Percentiles rank a stretch among this genome's conserved stretches.
These are phyloP conservation scores for Cepaea hortensis DNA, from an alignment of 2,888 invertebrate species.

Conservation along the genomic window DNA sequence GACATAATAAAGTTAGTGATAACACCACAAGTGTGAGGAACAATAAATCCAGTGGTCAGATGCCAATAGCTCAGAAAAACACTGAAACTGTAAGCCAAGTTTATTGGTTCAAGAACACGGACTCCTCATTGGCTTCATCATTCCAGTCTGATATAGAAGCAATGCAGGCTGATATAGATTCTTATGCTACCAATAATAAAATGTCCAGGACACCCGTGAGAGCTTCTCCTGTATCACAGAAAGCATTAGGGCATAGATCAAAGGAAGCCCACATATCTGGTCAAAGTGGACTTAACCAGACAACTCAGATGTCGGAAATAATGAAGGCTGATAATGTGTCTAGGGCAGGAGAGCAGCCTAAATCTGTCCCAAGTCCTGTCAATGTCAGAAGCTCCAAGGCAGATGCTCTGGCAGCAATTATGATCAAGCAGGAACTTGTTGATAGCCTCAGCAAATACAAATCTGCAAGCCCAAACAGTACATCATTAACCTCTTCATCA, in stretches of 20 bases:
- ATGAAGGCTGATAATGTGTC: neutral
- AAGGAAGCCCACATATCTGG: neutral
- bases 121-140: neutral
- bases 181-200: neutral
- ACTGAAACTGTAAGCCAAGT: slow-evolving; percentile 2
- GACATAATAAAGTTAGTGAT: neutral
- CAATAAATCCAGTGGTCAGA: neutral
- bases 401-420: slow-evolving; percentile 38
- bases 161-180: slow-evolving; percentile 36
- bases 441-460: slow-evolving; percentile 32
- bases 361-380: neutral
- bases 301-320: neutral
- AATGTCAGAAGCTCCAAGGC: neutral
- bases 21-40: neutral
- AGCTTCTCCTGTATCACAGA: neutral
- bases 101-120: slow-evolving; percentile 42
- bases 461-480: neutral
- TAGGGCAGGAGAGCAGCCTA: slow-evolving; percentile 9
- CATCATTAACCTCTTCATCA: neutral
- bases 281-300: neutral
- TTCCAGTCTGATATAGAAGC: slow-evolving; percentile 49
- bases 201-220: no score
- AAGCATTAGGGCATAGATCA: neutral
- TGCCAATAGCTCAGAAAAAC: neutral
- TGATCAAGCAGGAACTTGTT: slow-evolving; percentile 35